Base-by-base conservation (phyloP, 2,888 invertebrate genomes). In the Agrenia bidenticulata region DNA sequence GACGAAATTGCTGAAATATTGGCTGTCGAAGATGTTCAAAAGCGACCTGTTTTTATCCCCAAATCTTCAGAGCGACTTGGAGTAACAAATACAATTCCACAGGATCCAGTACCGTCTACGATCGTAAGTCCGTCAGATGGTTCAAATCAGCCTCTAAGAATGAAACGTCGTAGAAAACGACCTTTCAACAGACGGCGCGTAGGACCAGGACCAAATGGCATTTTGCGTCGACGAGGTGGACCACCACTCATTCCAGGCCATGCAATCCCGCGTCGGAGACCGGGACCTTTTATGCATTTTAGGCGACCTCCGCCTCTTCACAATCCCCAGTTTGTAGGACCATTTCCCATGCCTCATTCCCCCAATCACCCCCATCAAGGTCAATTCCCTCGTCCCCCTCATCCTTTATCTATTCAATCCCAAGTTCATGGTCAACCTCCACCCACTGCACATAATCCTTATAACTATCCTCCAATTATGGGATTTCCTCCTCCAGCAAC, bases 131-230 rank as follows among this genome's bases (percentile, higher is more conserved):
- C 32, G 5, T 32, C 53, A 51, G 4, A 13, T 23, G 37, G 49
- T 53, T 1, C 55, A 32, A 1, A 42, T 64, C 45, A 45, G 15
- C 45, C 45, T 17, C 15, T 9, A 15, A 5, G 19, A 45, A 19
- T 39, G 15, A 39, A 45, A n/a, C 24, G 65, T 17, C 27, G 64
- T 13, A 55, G 65, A 17, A 65, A 65, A 21, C 37, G 51, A 15
- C 65, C 65, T 1, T 65, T 61, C 13, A 56, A 61, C 39, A 39
- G 63, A 42, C 60, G 63, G 4, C 62, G 56, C 39, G 39, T 7
- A 39, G 15, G 9, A 15, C 39, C 39, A 39, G 39, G 9, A 15
- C 45, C 5, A 9, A 45, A 45, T 19, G 45, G 9, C 15, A 17
- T 45, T 5, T 27, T 63, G 1, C 26, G 62, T 9, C 24, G 61